Evolutionary conservation across 1,140 invertebrate genomes (phyloP).

Genomic region (Platyscapa corneri): DNA sequence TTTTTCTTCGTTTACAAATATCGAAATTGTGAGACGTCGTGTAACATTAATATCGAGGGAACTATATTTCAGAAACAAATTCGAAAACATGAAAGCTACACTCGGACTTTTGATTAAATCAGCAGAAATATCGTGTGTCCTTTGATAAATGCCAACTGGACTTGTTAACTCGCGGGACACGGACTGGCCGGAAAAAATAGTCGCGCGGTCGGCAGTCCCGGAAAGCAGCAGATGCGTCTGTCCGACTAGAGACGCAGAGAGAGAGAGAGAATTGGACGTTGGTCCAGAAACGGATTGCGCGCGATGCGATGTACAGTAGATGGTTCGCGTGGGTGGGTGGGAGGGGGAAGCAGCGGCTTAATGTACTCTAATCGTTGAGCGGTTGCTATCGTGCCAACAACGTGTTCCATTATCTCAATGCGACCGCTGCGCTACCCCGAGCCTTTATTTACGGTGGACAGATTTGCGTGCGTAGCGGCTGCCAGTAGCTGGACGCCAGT

Average conservation of each 20-base stretch:
- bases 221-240: too few relatives aligned
- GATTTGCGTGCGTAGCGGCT: background rate
- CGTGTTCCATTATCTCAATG: conserved; percentile 45
- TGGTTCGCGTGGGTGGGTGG: too few relatives aligned
- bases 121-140: background rate
- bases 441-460: conserved; percentile 20
- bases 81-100: background rate
- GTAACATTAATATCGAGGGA: background rate
- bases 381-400: conserved; percentile 38
- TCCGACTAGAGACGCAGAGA: too few relatives aligned
- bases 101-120: background rate
- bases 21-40: background rate
- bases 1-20: too few relatives aligned
- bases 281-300: background rate
- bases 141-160: background rate
- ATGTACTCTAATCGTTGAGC: conserved; percentile 34
- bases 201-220: too few relatives aligned
- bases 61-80: background rate
- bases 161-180: background rate
- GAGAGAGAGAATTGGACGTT: too few relatives aligned
- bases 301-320: background rate
- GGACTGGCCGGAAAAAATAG: background rate
- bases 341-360: background rate
- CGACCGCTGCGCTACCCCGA: background rate
- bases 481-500: too few relatives aligned